phyloP scores from a whole-genome alignment of 2,888 invertebrate genomes.

The Hyppa rectilinea region DNA sequence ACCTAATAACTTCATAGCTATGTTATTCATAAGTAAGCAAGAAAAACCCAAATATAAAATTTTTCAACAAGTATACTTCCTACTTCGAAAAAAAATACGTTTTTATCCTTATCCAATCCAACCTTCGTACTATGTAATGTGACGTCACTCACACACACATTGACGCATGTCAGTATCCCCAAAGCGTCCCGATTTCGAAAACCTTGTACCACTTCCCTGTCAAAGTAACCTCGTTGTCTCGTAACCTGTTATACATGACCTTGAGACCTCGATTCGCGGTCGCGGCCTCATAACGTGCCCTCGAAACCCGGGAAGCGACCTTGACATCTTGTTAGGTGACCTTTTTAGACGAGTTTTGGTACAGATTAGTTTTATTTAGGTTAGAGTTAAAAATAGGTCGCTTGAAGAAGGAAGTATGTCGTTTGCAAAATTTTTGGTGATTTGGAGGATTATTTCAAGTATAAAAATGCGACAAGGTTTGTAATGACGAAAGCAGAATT shows the following conservation, averaged over 20 bases:
- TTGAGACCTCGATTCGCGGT: conserved; percentile 59
- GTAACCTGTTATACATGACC: conserved; percentile 59
- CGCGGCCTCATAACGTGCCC: conserved; percentile 60
- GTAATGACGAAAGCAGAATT: neutral
- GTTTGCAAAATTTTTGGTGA: neutral
- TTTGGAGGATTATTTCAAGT: no score
- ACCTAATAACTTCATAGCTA: neutral
- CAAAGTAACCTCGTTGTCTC: conserved; percentile 53
- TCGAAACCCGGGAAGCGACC: conserved; percentile 59
- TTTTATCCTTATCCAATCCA: neutral
- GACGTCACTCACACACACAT: conserved; percentile 4
- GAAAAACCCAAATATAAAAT: conserved; percentile 3
- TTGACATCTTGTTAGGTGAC: conserved; percentile 54
- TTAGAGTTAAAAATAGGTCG: conserved; percentile 32
- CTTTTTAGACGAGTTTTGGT: conserved; percentile 42
- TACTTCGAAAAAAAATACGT: neutral
- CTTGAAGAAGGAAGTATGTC: neutral
- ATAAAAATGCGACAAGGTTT: neutral
- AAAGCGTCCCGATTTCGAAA: conserved; percentile 40
- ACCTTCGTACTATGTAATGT: neutral
- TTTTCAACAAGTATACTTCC: conserved; percentile 2
- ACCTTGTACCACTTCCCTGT: conserved; percentile 59
- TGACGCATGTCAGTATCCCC: conserved; percentile 17
- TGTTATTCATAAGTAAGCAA: neutral
- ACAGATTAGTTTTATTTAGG: conserved; percentile 46